Evolutionary conservation across 2,888 invertebrate species (phyloP).

Genomic region (Chironomus tentans): DNA sequence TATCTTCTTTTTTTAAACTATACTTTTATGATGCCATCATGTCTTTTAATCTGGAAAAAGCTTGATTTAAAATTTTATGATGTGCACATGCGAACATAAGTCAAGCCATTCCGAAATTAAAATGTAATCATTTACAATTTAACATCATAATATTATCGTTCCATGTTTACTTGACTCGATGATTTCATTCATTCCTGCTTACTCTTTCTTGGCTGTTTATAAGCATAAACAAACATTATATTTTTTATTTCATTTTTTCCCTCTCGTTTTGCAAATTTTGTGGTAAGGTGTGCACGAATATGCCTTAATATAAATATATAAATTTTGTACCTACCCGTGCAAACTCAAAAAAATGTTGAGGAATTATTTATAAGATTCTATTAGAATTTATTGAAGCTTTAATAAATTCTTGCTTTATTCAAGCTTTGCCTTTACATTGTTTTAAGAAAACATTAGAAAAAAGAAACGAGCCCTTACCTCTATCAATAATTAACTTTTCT

Average conservation of each 20-base stretch:
- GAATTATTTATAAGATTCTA: neutral
- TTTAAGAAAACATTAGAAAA: neutral
- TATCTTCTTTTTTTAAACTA: no score
- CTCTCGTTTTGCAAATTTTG: neutral
- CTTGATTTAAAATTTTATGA: neutral
- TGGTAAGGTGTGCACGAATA: neutral
- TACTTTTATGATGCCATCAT: neutral
- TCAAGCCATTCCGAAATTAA: neutral
- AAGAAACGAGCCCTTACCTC: neutral
- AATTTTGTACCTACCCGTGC: neutral
- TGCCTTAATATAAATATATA: neutral
- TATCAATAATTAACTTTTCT: neutral
- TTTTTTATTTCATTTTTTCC: neutral
- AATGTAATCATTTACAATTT: conserved; percentile 7
- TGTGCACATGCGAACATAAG: neutral
- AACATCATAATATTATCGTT: neutral
- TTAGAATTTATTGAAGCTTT: neutral
- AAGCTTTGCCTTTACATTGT: neutral
- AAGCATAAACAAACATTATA: neutral
- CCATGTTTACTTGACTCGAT: neutral
- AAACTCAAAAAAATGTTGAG: neutral
- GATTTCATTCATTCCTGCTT: neutral
- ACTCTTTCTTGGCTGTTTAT: neutral
- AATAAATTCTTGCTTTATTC: neutral
- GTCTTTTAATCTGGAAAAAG: neutral